Conservation (phyloP, 53 echinoderm and acorn worm species). For the Hippasteria phrygiana region DNA sequence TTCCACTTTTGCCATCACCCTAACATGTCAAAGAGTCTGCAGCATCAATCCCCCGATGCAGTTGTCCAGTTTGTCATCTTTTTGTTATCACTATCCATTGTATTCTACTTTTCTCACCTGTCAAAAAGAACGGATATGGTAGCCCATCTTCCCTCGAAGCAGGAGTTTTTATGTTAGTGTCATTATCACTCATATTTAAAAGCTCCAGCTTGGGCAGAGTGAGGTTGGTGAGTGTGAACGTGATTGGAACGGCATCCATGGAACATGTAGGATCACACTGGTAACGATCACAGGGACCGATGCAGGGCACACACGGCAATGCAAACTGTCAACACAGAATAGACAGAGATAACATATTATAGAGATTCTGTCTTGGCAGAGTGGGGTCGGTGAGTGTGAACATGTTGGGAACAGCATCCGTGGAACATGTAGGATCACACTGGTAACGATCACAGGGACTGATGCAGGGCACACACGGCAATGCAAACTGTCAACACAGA, state of each 20-base stretch:
- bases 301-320: conserved; percentile 62
- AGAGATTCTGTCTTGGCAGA: not conserved
- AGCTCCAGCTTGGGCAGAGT: conserved; percentile 33
- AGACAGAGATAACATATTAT: not conserved
- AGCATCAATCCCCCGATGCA: too few relatives aligned
- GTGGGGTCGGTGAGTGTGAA: too few relatives aligned
- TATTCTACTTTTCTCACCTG: conserved; percentile 18
- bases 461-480: too few relatives aligned
- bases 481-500: too few relatives aligned
- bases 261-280: conserved; percentile 57
- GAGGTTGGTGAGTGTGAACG: conserved; percentile 47
- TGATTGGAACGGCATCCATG: conserved; percentile 5
- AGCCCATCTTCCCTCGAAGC: not conserved
- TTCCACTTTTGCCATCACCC: too few relatives aligned
- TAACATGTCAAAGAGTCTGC: too few relatives aligned
- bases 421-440: too few relatives aligned
- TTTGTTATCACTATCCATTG: not conserved
- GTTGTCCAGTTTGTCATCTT: too few relatives aligned
- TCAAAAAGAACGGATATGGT: conserved; percentile 36
- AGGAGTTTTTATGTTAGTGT: not conserved
- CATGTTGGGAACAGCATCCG: too few relatives aligned
- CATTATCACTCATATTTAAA: not conserved
- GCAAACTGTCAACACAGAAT: conserved; percentile 34
- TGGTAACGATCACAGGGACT: too few relatives aligned
- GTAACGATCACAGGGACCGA: conserved; percentile 42